phyloP scores from a whole-genome alignment of 2,888 invertebrate species.

The Plagodis pulveraria region DNA sequence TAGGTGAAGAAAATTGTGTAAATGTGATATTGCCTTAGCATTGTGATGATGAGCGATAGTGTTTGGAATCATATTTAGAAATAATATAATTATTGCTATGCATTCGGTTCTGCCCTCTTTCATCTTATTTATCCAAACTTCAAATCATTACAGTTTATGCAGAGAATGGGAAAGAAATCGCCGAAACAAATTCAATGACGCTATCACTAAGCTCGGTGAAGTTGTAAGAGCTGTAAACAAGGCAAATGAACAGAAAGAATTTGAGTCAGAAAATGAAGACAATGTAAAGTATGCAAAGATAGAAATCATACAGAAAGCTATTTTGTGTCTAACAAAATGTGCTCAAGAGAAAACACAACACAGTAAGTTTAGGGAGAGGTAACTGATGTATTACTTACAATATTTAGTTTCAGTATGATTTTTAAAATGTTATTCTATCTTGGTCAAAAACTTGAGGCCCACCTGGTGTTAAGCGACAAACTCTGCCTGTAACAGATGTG shows the following conservation, averaged over 20 bases:
- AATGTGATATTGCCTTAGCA: no score
- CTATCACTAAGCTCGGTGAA: constrained; percentile 69
- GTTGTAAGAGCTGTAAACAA: constrained; percentile 63
- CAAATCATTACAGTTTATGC: constrained; percentile 77
- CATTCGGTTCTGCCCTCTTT: no score
- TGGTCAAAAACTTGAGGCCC: no score
- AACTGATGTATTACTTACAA: constrained; percentile 18
- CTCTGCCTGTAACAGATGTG: no score
- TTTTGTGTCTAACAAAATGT: constrained; percentile 64
- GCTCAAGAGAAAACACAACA: constrained; percentile 68
- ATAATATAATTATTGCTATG: no score
- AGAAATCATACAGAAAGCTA: constrained; percentile 76
- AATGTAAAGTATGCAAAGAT: constrained; percentile 74
- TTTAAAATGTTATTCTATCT: background rate
- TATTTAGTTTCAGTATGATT: background rate
- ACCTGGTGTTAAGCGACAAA: no score
- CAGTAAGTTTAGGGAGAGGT: constrained; percentile 59
- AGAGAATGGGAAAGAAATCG: constrained; percentile 89
- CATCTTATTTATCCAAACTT: background rate
- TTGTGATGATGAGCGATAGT: no score
- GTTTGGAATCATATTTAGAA: no score
- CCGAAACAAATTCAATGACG: constrained; percentile 87
- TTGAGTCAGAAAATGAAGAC: constrained; percentile 52
- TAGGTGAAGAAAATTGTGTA: no score
- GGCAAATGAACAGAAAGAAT: constrained; percentile 43